Conservation (phyloP, 2,797 vertebrate species). For the Mastacembelus armatus region DNA sequence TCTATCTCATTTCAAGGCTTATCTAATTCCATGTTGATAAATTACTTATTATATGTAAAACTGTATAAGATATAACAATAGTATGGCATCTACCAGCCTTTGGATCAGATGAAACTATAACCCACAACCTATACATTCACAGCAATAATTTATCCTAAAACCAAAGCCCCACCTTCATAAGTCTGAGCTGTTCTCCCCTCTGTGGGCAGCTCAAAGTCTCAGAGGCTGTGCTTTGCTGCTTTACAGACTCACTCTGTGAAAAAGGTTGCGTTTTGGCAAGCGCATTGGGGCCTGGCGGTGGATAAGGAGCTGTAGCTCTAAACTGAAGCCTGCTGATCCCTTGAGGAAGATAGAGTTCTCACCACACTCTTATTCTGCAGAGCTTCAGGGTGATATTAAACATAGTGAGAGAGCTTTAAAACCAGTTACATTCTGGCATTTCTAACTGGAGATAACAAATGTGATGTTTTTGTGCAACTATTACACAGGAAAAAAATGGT, state of each 20-base stretch:
- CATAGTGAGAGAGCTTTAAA: slow-evolving; percentile 56
- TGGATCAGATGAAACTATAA: slow-evolving; percentile 16
- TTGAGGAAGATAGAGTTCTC: slow-evolving; percentile 66
- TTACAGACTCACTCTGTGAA: slow-evolving; percentile 25
- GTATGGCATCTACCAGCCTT: background rate
- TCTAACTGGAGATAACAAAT: slow-evolving; percentile 17
- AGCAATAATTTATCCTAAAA: slow-evolving; percentile 19
- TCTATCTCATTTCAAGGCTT: slow-evolving; percentile 12
- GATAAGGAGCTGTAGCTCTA: slow-evolving; percentile 54
- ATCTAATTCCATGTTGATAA: slow-evolving; percentile 23
- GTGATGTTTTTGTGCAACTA: slow-evolving; percentile 17
- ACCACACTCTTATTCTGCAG: slow-evolving; percentile 59
- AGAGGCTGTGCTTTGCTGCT: slow-evolving; percentile 19
- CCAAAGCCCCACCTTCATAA: slow-evolving; percentile 7
- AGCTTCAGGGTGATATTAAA: slow-evolving; percentile 61
- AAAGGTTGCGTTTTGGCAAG: slow-evolving; percentile 53
- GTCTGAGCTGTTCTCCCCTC: slow-evolving; percentile 9
- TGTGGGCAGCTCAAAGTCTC: slow-evolving; percentile 18
- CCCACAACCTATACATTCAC: background rate
- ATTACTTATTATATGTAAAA: slow-evolving; percentile 12
- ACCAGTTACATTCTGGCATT: slow-evolving; percentile 21
- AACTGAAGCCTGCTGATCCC: slow-evolving; percentile 55
- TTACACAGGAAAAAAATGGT: background rate
- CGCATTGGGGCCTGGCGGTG: slow-evolving; percentile 44
- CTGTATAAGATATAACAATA: background rate